phyloP scores from a whole-genome alignment of 1,140 invertebrate species.

The Chironomus striatipennis region DNA sequence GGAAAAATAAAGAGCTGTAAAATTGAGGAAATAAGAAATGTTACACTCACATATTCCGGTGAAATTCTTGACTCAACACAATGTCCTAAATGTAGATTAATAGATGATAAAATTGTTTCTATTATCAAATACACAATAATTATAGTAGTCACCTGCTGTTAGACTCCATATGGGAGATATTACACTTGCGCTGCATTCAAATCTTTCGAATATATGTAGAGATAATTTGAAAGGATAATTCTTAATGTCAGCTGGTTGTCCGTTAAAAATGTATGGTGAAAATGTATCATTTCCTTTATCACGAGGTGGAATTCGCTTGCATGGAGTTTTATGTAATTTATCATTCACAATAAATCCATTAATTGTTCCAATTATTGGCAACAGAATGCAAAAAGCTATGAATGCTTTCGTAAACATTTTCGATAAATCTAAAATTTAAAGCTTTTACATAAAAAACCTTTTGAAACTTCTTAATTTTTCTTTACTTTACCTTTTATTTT shows the following conservation, averaged over 20 bases:
- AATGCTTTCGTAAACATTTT: neutral
- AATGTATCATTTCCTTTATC: neutral
- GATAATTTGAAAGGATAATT: slow-evolving; percentile 6
- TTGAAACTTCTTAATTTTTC: too few relatives aligned
- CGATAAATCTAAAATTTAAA: too few relatives aligned
- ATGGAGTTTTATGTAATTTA: neutral
- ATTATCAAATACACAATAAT: neutral
- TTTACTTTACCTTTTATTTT: too few relatives aligned
- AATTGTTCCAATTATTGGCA: neutral
- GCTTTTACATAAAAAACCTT: neutral
- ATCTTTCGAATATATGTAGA: neutral
- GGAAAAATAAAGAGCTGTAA: too few relatives aligned
- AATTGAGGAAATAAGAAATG: neutral
- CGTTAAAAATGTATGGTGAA: neutral
- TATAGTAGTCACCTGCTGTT: neutral
- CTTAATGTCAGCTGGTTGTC: neutral
- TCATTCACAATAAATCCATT: neutral
- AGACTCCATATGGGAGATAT: neutral
- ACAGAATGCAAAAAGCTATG: neutral
- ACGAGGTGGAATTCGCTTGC: neutral
- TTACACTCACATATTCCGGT: slow-evolving; percentile 16
- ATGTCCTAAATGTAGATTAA: neutral
- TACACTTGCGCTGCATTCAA: neutral
- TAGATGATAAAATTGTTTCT: neutral
- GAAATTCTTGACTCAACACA: neutral